Conservation (phyloP, 1,140 invertebrate genomes). For the Drosophila orosa region DNA sequence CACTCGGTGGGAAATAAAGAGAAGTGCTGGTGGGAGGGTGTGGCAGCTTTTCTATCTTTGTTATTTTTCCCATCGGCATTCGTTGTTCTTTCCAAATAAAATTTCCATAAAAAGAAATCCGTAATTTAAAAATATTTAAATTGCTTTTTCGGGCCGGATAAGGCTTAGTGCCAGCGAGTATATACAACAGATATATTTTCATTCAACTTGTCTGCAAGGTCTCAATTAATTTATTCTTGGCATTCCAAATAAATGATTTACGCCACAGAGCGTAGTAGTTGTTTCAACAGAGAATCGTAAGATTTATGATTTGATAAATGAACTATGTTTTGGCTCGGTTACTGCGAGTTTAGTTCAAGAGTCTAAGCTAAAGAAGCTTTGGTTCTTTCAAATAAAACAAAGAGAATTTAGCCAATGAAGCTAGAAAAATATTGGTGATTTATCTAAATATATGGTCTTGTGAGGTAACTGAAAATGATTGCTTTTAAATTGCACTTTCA, state of each 20-base stretch:
- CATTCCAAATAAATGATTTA: conserved; percentile 40
- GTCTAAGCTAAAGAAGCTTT: conserved; percentile 1
- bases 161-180: conserved; percentile 16
- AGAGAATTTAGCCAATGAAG: background rate
- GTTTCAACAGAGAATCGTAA: conserved; percentile 9
- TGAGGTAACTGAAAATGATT: background rate
- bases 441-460: background rate
- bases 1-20: conserved; percentile 10
- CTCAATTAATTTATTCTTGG: conserved; percentile 51
- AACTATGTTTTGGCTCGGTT: conserved; percentile 20
- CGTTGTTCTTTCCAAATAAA: conserved; percentile 63
- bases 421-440: background rate
- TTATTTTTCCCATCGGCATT: conserved; percentile 69
- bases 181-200: conserved; percentile 19
- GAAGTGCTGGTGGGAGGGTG: conserved; percentile 7
- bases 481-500: no score
- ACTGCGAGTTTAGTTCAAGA: conserved; percentile 3
- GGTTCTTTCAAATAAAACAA: background rate
- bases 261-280: conserved; percentile 12
- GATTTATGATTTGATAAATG: conserved; percentile 35
- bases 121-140: conserved; percentile 63
- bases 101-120: conserved; percentile 69
- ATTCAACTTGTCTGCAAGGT: conserved; percentile 30
- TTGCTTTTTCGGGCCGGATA: conserved; percentile 31
- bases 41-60: conserved; percentile 44